phyloP scores from a whole-genome alignment of 2,797 vertebrate species.

The Eupleurogrammus muticus region DNA sequence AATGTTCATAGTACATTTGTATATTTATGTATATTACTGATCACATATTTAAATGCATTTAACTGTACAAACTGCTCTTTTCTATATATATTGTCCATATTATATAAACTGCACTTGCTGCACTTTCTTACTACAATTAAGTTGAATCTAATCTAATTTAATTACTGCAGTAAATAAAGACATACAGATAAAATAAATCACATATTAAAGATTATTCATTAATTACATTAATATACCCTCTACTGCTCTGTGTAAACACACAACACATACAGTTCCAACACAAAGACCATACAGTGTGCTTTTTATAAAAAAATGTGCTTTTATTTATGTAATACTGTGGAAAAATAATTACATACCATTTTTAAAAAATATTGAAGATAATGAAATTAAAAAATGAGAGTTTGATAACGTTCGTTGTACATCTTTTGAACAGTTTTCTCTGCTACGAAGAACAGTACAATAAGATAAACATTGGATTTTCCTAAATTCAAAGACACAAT shows the following conservation, averaged over 20 bases:
- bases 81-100: no score
- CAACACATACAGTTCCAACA: not conserved
- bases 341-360: slow-evolving; percentile 92
- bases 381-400: slow-evolving; percentile 86
- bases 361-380: slow-evolving; percentile 89
- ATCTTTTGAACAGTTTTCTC: slow-evolving; percentile 84
- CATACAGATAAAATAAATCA: not conserved
- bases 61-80: no score
- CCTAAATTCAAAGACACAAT: slow-evolving; percentile 88
- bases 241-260: not conserved
- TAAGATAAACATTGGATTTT: slow-evolving; percentile 86
- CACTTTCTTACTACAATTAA: no score
- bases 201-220: not conserved
- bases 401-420: slow-evolving; percentile 85
- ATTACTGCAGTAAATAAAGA: not conserved
- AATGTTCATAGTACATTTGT: no score
- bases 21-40: no score
- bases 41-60: no score
- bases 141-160: no score
- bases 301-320: slow-evolving; percentile 88
- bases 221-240: not conserved
- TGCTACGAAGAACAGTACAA: slow-evolving; percentile 89
- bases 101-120: no score
- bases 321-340: slow-evolving; percentile 91
- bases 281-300: slow-evolving; percentile 44